Evolutionary conservation across 2,797 vertebrate species (phyloP).

Genomic region (Melopsittacus undulatus): DNA sequence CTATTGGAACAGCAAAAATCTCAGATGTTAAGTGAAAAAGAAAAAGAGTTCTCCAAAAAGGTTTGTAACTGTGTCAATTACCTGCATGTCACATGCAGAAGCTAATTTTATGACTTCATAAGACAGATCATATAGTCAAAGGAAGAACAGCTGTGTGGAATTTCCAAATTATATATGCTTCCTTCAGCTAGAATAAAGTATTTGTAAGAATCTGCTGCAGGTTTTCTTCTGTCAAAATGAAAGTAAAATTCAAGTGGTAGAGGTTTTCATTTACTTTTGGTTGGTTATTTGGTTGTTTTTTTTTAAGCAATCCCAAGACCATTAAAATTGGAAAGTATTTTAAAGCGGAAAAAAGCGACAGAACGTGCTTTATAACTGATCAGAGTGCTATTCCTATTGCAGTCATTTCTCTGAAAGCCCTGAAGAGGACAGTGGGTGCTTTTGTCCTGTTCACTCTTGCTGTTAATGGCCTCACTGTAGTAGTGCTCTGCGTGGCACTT

Average conservation of each 20-base stretch:
- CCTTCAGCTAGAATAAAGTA: not conserved
- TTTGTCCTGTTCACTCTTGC: not conserved
- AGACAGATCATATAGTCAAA: not conserved
- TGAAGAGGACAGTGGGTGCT: conserved; percentile 1
- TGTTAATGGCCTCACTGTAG: not conserved
- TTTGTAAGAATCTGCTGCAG: not conserved
- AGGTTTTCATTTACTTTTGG: not conserved
- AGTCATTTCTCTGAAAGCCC: not conserved
- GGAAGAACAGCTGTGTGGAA: not conserved
- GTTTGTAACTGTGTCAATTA: conserved; percentile 64
- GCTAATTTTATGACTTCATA: not conserved
- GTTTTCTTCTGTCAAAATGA: not conserved
- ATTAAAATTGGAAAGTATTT: not conserved
- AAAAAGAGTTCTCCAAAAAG: conserved; percentile 91
- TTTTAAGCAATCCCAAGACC: not conserved
- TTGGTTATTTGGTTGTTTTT: not conserved
- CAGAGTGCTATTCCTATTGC: not conserved
- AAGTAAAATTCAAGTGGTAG: not conserved
- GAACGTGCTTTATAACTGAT: not conserved
- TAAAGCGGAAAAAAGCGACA: not conserved
- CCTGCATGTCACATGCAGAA: not conserved
- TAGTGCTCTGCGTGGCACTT: not conserved
- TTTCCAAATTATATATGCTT: not conserved
- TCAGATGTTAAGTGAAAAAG: conserved; percentile 82
- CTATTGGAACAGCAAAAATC: conserved; percentile 81